These are phyloP conservation scores for rabbit (Oryctolagus cuniculus) DNA, from an alignment of 2,113 vertebrate species.

Conservation along the genomic window mOryCun1.1 NC_091449.1:67564501-67565000, in stretches of 20 bases:
- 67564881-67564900: not conserved
- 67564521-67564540: too few species aligned
- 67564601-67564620: too few species aligned
- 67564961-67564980: not conserved
- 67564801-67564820: not conserved
- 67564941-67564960: too few species aligned
- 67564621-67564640: not conserved
- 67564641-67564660: not conserved
- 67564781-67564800: not conserved
- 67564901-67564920: too few species aligned
- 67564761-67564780: too few species aligned
- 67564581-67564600: too few species aligned
- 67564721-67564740: not conserved
- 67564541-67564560: too few species aligned
- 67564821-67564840: not conserved
- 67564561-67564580: too few species aligned
- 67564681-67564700: not conserved
- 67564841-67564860: not conserved
- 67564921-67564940: too few species aligned
- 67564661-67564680: not conserved
- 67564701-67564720: not conserved
- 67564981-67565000: accelerated
- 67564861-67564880: not conserved
- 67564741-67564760: not conserved
- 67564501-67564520: too few species aligned